These are phyloP conservation scores for Drosophila hydei DNA, from an alignment of 1,140 invertebrate genomes.

Conservation along the genomic window DNA sequence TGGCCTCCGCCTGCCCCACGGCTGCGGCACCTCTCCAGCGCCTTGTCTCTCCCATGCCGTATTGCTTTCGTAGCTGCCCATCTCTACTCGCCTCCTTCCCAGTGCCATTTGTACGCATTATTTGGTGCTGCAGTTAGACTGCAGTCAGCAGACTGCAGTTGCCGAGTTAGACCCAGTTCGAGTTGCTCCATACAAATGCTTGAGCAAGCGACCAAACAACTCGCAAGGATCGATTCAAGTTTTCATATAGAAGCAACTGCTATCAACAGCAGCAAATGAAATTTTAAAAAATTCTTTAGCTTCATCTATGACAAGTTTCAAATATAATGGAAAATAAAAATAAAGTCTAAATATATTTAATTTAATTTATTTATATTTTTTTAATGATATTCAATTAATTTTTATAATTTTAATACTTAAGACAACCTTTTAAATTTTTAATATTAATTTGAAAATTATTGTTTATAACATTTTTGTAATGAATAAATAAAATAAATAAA, in stretches of 20 bases:
- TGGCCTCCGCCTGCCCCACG: slow-evolving; percentile 50
- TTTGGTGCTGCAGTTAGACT: slow-evolving; percentile 58
- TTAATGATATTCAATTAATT: neutral
- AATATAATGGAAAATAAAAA: too few relatives aligned
- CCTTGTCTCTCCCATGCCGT: slow-evolving; percentile 7
- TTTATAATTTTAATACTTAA: neutral
- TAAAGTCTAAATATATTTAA: neutral
- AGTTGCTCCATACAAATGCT: slow-evolving; percentile 4
- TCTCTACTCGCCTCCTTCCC: neutral
- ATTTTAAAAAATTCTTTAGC: neutral
- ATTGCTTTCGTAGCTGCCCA: slow-evolving; percentile 14
- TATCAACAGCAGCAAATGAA: too few relatives aligned
- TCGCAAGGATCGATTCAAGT: neutral
- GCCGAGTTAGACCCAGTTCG: slow-evolving; percentile 35
- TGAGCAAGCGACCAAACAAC: slow-evolving; percentile 4
- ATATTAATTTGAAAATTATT: too few relatives aligned
- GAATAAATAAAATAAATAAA: too few relatives aligned
- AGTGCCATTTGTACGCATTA: slow-evolving; percentile 46
- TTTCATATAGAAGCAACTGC: neutral
- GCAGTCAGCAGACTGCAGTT: slow-evolving; percentile 58
- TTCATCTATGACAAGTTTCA: too few relatives aligned
- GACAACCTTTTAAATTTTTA: too few relatives aligned
- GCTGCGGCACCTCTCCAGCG: slow-evolving; percentile 1
- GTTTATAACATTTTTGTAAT: too few relatives aligned
- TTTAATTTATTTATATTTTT: neutral